Evolutionary conservation across 2,888 invertebrate species (phyloP), one percentile per base, ranked within the genome.

Genomic region (Sycophila texana): DNA sequence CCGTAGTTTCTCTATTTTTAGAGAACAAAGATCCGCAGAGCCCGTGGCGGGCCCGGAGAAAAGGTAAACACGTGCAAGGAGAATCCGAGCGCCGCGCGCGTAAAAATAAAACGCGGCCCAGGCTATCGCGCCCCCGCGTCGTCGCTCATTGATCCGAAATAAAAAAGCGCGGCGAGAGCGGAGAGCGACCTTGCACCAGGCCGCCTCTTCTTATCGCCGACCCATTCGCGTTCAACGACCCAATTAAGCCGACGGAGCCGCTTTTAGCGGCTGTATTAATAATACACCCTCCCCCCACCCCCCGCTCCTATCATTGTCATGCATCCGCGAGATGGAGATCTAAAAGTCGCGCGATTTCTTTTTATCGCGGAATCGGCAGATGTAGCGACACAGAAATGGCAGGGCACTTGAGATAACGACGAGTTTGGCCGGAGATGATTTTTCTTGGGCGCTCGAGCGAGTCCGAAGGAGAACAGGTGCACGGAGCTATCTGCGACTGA

Each of bases 231-330:
- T 83, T 82, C 83, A 81, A 80, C 82, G 84, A 85, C 83, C 83
- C 80, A 85, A 83, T 85, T 85, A 83, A 74, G 60, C 55, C 73
- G 63, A 78, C 65, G 72, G 5, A n/a, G 49, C 55, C 77, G n/a
- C 30, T 57, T 49, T 71, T 82, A 76, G 81, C 79, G 65, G 61
- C 76, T 71, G 60, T 72, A 86, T 86, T 87, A 88, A 88, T 88
- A 88, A 88, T 88, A 84, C 85, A 82, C 84, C 83, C 83, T 82
- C 85, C 84, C 81, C 83, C 81, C 80, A 74, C 30, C 68, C 60
- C 66, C 60, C 49, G 65, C 58, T 49, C 39, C 16, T 16, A 4
- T 14, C 53, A 16, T 0, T 1, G 39, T 39, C 39, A 7, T 7
- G 39, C 10, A 39, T 39, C 10, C 7, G 1, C 39, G 39, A 10